phyloP scores from a whole-genome alignment of 2,113 vertebrate genomes.

The Siphamia tubifer region DNA sequence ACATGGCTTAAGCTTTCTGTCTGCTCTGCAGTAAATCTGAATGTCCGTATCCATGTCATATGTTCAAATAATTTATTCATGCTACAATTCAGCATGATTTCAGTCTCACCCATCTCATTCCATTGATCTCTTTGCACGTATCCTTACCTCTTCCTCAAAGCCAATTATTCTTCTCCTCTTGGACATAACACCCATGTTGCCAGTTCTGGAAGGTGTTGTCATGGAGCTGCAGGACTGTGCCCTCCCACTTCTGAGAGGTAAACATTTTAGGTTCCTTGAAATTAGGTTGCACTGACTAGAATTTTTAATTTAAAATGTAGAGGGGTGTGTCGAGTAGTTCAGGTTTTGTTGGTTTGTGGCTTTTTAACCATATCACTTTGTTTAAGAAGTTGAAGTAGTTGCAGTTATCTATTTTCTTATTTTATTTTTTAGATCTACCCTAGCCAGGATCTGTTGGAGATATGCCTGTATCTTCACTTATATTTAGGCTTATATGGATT shows the following conservation, averaged over 20 bases:
- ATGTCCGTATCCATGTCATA: neutral
- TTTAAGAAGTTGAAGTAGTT: too few relatives aligned
- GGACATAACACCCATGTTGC: constrained; percentile 95
- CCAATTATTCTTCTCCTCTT: constrained; percentile 88
- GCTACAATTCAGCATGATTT: neutral
- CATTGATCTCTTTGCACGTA: constrained; percentile 75
- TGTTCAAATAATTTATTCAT: neutral
- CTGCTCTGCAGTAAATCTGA: neutral
- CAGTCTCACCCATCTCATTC: neutral
- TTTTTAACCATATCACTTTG: too few relatives aligned
- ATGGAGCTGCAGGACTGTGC: constrained; percentile 98
- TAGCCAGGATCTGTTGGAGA: too few relatives aligned
- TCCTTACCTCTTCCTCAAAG: constrained; percentile 76
- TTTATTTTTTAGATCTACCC: too few relatives aligned
- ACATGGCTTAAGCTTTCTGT: neutral
- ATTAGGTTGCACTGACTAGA: too few relatives aligned
- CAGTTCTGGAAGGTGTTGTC: constrained; percentile 90
- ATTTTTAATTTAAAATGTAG: too few relatives aligned
- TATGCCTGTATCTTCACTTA: too few relatives aligned
- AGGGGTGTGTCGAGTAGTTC: too few relatives aligned
- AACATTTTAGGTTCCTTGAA: neutral
- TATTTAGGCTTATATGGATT: too few relatives aligned
- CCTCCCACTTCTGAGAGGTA: constrained; percentile 91
- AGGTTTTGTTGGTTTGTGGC: too few relatives aligned
- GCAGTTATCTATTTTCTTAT: too few relatives aligned